Base-by-base conservation (phyloP, 2,113 vertebrate species). In the Clupea harengus region DNA sequence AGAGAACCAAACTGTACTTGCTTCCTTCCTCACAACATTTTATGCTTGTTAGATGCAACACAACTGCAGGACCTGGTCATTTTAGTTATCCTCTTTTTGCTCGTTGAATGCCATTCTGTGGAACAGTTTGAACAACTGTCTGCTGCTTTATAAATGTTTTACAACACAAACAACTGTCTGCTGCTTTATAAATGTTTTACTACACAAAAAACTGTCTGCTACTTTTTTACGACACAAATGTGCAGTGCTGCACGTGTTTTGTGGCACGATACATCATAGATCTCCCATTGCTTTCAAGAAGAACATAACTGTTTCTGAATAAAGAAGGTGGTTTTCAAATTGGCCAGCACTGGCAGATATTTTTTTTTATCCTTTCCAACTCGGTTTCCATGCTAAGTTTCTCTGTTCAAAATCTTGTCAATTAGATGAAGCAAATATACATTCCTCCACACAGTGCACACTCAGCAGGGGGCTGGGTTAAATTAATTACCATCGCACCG, bases 371-470 rank as follows among this genome's bases (percentile, higher is more conserved):
- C 67, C 67, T 28, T n/a, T 22, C 28, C 11, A 39, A 5, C 28
- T 39, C 72, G 2, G 28, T 78, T 39, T 78, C 25, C 17, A 15
- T 67, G 72, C 28, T 84, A 88, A 28, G 89, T 86, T 89, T 90
- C 87, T 86, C 83, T 87, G 90, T 89, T 92, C 90, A 92, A 94
- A 93, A 92, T 89, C 28, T 85, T 88, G 89, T 89, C 91, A 93
- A 93, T 93, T 93, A 92, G 93, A 91, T 88, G 90, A 88, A 89
- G 91, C 90, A 92, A 89, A 91, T 89, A 92, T 88, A 91, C 91
- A 87, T 84, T 89, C 90, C 91, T 92, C 92, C 83, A 64, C 90
- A 91, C 91, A 92, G 90, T 89, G 89, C 84, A 87, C 64, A 88
- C 92, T 87, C 92, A 81, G 89, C 89, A 89, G 92, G 93, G 88